phyloP scores from a whole-genome alignment of 2,113 vertebrate genomes.

The Istiophorus platypterus region DNA sequence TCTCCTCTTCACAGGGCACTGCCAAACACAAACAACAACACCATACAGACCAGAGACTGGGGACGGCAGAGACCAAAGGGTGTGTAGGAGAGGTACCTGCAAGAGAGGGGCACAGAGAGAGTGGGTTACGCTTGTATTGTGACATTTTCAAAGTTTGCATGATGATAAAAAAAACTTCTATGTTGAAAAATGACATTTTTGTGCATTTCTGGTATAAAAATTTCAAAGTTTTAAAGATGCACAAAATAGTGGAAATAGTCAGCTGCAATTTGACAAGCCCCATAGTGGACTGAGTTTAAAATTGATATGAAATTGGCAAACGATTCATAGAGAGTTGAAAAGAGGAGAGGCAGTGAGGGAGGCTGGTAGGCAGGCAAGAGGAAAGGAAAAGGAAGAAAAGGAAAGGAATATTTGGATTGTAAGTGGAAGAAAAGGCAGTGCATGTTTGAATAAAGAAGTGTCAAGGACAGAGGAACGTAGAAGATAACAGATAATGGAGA shows the following conservation, averaged over 20 bases:
- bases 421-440: constrained; percentile 16
- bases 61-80: not conserved
- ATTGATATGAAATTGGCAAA: constrained; percentile 44
- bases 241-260: constrained; percentile 36
- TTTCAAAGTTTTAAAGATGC: constrained; percentile 30
- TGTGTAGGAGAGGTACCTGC: constrained; percentile 9
- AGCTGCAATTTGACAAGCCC: constrained; percentile 36
- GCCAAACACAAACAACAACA: constrained; percentile 4
- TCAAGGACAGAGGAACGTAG: constrained; percentile 5
- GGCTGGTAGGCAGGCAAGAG: not conserved
- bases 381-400: not conserved
- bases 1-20: not conserved
- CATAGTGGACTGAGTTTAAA: constrained; percentile 31
- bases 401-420: constrained; percentile 17
- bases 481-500: constrained; percentile 18
- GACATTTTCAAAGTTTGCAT: constrained; percentile 31
- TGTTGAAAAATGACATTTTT: constrained; percentile 7
- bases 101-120: not conserved
- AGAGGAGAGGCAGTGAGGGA: not conserved
- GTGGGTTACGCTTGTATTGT: constrained; percentile 43
- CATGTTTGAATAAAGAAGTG: constrained; percentile 21
- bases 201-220: constrained; percentile 19
- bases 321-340: constrained; percentile 24
- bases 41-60: not conserved
- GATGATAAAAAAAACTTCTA: not conserved